Base-by-base conservation (phyloP, 30 jellyfish, hydroid and myxozoan genomes). In the Catostylus mosaicus region DNA sequence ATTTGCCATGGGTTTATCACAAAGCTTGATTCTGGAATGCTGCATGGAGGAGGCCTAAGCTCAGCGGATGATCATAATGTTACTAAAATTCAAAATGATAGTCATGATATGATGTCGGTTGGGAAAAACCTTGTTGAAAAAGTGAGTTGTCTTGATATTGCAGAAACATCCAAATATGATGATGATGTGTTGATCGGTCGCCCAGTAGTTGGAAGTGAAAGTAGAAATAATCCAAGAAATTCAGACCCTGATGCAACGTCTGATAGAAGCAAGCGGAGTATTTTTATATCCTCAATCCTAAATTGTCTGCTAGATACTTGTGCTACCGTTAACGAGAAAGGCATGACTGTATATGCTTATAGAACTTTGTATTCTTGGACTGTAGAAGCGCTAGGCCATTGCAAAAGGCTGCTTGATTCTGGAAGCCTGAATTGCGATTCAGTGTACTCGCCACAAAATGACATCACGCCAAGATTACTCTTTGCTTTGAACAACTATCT, bases 321-420 rank as follows among this genome's bases (percentile, higher is more conserved):
- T 35, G 48, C 75, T 1, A 62, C 77, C 7, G 86, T 68, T 27
- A 65, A 57, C 30, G 96, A 86, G 31, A 92, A 92, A 50, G 85
- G 89, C 62, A 48, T 77, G 24, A 71, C 91, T 6, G 91, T 92
- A 1, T 72, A 71, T 24, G 90, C 98, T 8, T 92, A 78, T 56
- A 78, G 77, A 46, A 46, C 94, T 14, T 31, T 92, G 0, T 45
- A 14, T 48, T 60, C 43, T 31, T 92, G 98, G 98, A 67, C 90
- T 23, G 66, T 34, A 4, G 89, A 73, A 50, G 95, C 96, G 18
- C 56, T 40, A n/a, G 3, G 30, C 32, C 84, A 72, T 27, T 84
- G 94, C 70, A 60, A 73, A 34, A 27, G 46, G 61, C 33, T 77
- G 7, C 57, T 23, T 2, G 68, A 37, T 19, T 19, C 38, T 40